A percentile compares a stretch with the other conserved stretches of the same genome.
phyloP scores from a whole-genome alignment of 2,113 vertebrate genomes.

The Nymphicus hollandicus region DNA sequence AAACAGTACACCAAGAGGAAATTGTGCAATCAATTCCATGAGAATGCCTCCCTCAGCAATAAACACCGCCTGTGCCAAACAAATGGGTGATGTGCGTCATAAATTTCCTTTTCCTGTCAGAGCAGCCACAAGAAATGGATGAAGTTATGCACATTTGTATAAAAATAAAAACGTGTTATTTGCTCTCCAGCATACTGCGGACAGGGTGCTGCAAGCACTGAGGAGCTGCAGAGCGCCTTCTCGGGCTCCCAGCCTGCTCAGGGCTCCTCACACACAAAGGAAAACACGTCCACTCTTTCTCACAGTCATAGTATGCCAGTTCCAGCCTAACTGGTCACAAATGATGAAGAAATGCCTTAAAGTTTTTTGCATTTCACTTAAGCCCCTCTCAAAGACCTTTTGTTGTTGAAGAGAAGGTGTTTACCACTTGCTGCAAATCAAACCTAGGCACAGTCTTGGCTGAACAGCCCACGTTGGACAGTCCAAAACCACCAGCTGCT shows the following conservation, averaged over 20 bases:
- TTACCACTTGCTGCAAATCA: background rate
- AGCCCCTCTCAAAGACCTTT: background rate
- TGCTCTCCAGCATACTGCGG: background rate
- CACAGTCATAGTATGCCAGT: background rate
- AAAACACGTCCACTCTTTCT: background rate
- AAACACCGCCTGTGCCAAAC: conserved; percentile 62
- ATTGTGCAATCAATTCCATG: conserved; percentile 67
- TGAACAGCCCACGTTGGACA: background rate
- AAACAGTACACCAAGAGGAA: conserved; percentile 62
- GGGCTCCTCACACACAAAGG: background rate
- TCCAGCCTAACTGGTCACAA: background rate
- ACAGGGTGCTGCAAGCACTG: background rate
- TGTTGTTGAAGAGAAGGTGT: background rate
- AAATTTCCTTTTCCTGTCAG: conserved; percentile 67
- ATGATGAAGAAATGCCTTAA: background rate
- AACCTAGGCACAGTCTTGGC: background rate
- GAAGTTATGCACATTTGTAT: conserved; percentile 65
- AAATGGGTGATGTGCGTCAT: conserved; percentile 65
- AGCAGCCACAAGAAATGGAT: conserved; percentile 56
- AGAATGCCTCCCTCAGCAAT: conserved; percentile 59
- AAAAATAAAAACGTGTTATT: conserved; percentile 65
- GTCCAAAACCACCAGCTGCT: background rate
- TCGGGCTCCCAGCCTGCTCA: background rate
- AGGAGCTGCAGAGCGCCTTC: background rate
- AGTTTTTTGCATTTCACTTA: background rate